Base-by-base conservation (phyloP, 2,797 vertebrate genomes). In the Anguilla obscura region DNA sequence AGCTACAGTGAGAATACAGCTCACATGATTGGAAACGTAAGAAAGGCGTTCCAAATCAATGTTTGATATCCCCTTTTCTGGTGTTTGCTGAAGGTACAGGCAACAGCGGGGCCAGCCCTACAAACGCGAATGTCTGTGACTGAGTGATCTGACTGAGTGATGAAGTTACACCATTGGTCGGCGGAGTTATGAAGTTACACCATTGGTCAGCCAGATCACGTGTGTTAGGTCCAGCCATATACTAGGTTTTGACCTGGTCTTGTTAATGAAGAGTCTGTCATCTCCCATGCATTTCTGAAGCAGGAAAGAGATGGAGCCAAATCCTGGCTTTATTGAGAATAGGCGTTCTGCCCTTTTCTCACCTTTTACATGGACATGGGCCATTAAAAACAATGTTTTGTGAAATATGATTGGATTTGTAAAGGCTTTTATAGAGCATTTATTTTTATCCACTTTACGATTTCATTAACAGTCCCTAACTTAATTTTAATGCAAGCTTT, bases 371-470 rank as follows among this genome's bases (percentile, higher is more conserved):
- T 82, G 79, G 79, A 5, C 79, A n/a, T 3, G 7, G 79, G 12
- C 45, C 45, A n/a, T 82, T 82, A n/a, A 82, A 50, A 82, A 48
- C 79, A 82, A 82, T 50, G 40, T 82, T 21, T 79, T 6, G 14
- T n/a, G 45, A 82, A 82, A 82, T 82, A 82, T 48, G 40, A 82
- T n/a, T 48, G 24, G 9, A 48, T 33, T 50, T 82, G 40, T 48
- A 82, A 7, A 24, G 79, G 21, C 40, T n/a, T 82, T 40, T 82
- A 33, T 48, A 12, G 1, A 48, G 21, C 79, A 82, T 50, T 82
- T 18, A 82, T 82, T 82, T 45, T 50, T 50, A 82, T 82, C 45
- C 45, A 10, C 21, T 82, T 82, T n/a, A 82, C 50, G 79, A n/a
- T 50, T 50, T 50, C 45, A n/a, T 50, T 82, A 82, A 82, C 79